Conservation (phyloP, 2,113 vertebrate genomes). For the Melanotaenia duboulayi region DNA sequence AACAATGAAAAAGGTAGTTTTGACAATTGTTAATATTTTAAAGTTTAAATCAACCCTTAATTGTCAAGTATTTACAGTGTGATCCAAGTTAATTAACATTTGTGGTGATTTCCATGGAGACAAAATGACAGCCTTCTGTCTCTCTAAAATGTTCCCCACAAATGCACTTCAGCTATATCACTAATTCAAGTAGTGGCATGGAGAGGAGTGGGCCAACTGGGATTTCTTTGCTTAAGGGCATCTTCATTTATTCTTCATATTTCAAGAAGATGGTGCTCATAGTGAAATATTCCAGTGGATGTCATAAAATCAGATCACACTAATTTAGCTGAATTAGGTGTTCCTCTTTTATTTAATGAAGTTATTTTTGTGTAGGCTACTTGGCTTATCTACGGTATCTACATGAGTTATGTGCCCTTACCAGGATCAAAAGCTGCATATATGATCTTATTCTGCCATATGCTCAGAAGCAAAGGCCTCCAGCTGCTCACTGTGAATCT, state of each 20-base stretch:
- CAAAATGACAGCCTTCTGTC: slow-evolving; percentile 7
- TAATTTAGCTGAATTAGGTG: background rate
- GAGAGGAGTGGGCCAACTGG: background rate
- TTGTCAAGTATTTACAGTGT: background rate
- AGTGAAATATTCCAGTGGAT: background rate
- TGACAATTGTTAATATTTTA: background rate
- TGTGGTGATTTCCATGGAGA: slow-evolving; percentile 10
- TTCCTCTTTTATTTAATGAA: background rate
- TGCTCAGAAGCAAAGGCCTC: background rate
- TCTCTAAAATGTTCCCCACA: background rate
- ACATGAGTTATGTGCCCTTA: background rate
- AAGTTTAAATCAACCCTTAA: background rate
- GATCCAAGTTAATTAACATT: background rate
- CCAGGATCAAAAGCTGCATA: slow-evolving; percentile 28
- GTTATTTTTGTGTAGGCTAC: background rate
- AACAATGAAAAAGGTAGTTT: background rate
- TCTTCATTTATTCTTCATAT: slow-evolving; percentile 5
- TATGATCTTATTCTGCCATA: slow-evolving; percentile 19
- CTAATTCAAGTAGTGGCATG: slow-evolving; percentile 1
- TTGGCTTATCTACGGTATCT: slow-evolving; percentile 15
- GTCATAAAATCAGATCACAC: background rate
- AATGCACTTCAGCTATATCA: background rate
- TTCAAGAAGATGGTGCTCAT: background rate
- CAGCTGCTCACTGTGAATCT: background rate
- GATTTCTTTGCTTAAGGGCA: background rate